Conservation (phyloP, 2,797 vertebrate species). For the Dendrocincla fuliginosa region DNA sequence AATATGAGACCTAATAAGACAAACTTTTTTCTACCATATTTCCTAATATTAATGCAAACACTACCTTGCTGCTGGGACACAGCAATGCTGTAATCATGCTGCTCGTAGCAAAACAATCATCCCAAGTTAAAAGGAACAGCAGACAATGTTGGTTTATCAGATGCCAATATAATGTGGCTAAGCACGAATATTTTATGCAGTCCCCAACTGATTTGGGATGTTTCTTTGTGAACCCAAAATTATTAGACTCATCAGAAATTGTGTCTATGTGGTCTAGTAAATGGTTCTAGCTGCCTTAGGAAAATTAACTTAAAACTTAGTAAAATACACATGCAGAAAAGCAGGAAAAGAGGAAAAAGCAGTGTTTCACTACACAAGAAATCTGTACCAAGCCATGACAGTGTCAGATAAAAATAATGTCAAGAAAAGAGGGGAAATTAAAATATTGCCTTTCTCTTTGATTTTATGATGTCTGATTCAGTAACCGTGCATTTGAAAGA, state of each 20-base stretch:
- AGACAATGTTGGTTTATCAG: background rate
- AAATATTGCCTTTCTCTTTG: background rate
- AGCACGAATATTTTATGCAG: background rate
- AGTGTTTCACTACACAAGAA: background rate
- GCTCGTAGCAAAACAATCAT: background rate
- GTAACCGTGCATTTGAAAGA: background rate
- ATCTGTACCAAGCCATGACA: background rate
- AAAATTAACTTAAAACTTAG: background rate
- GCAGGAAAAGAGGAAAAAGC: background rate
- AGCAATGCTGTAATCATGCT: background rate
- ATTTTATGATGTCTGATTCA: background rate
- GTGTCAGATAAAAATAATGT: background rate
- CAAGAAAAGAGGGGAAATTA: background rate
- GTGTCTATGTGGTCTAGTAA: background rate
- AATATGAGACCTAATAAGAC: background rate
- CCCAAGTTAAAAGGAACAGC: background rate
- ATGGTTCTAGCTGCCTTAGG: background rate
- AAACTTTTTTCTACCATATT: background rate
- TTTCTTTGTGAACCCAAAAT: background rate
- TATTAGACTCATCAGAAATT: background rate
- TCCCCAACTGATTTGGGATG: background rate
- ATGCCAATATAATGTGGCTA: background rate
- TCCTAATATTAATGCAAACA: background rate
- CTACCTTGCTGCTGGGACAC: background rate
- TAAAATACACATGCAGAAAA: background rate